Evolutionary conservation across 2,888 invertebrate species (phyloP), one percentile per base, ranked within the genome.

Genomic region (Balanococcus diminutus): DNA sequence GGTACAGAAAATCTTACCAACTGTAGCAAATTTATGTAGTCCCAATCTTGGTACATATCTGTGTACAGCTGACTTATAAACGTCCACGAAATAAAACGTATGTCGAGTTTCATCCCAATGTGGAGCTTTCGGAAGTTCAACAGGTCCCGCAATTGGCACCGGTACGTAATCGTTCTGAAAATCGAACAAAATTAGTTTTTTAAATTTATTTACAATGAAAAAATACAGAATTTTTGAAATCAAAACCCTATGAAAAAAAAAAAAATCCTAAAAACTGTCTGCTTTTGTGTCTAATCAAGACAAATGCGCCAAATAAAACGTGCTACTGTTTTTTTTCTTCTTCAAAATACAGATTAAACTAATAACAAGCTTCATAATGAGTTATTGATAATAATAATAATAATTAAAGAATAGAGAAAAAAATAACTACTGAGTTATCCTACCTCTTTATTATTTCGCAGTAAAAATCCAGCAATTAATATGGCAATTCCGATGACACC

Each of bases 11-110:
- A 22, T 36, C 32, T 85, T 46, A 85, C 85, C 85, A 89, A 88
- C 86, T 90, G 90, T 0, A 89, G 90, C 2, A 14, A 25, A 28
- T 31, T 92, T 92, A 32, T 92, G 89, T 86, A 91, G 90, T 28
- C 90, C 90, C 0, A 91, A 91, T 42, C 89, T 90, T 0, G 91
- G 90, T 87, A 93, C 91, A 6, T 91, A 90, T 88, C 92, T 90
- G 87, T 91, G 91, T 56, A 93, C 90, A 86, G 90, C 90, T 86
- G 92, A 91, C 0, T 88, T 90, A 0, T 88, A 87, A 87, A 93
- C 93, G 87, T 93, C 93, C 1, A 93, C 93, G 90, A 92, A 93
- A 88, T 92, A 93, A 0, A 93, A 90, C 0, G 91, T 91, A 87
- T 92, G 91, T 86, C 91, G 91, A 1, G 88, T 88, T 1, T 89